Conservation (phyloP, 2,113 vertebrate genomes). For the Paradoxurus hermaphroditus region DNA sequence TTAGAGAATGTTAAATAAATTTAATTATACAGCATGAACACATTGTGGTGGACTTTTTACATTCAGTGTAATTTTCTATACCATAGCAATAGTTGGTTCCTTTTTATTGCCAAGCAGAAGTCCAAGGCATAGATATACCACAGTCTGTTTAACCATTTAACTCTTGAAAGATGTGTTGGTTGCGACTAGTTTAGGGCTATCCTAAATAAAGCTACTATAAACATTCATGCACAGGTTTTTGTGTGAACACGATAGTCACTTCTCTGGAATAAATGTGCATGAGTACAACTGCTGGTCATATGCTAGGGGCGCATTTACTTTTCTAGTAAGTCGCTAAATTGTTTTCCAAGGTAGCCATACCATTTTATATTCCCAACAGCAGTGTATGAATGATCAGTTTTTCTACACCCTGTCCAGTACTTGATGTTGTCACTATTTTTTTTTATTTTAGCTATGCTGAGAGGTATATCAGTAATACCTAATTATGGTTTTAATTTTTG, state of each 20-base stretch:
- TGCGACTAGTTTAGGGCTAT: neutral
- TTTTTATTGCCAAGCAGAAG: neutral
- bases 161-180: neutral
- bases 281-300: neutral
- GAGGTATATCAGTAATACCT: neutral
- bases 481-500: neutral
- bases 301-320: neutral
- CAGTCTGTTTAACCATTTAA: neutral
- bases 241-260: neutral
- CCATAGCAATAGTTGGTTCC: neutral
- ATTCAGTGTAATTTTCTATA: neutral
- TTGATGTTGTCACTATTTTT: neutral
- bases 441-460: neutral
- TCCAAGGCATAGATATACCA: neutral
- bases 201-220: neutral
- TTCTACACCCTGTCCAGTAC: neutral
- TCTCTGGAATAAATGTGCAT: neutral
- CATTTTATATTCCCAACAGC: neutral
- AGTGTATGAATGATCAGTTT: neutral
- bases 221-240: neutral
- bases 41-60: neutral
- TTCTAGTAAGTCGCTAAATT: neutral
- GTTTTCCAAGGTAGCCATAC: neutral
- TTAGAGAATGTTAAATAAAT: constrained; percentile 18
- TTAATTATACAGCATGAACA: neutral